Percentiles rank a stretch among this genome's conserved stretches.
Conservation (phyloP, 2,888 invertebrate species). For the Hetaerina titia region DNA sequence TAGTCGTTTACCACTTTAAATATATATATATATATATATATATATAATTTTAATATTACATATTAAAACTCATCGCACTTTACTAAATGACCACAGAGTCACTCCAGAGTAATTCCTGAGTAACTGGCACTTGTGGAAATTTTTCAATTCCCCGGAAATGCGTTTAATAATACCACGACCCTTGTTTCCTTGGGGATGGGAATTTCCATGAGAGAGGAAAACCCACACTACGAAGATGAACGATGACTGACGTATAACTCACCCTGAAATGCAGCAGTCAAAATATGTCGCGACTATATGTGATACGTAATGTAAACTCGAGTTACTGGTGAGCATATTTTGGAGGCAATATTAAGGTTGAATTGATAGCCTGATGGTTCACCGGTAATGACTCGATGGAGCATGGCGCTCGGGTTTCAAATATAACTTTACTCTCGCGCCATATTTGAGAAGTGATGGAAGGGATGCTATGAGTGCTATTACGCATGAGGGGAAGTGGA, state of each 20-base stretch:
- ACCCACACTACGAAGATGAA: neutral
- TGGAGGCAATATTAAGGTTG: neutral
- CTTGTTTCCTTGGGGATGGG: neutral
- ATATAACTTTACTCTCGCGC: neutral
- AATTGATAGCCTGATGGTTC: neutral
- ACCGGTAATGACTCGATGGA: neutral
- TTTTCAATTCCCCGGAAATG: neutral
- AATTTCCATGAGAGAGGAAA: neutral
- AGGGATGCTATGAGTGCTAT: neutral
- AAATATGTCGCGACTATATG: neutral
- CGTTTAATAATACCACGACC: neutral
- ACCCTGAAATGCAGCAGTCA: neutral
- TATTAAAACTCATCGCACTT: too few relatives aligned
- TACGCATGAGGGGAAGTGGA: neutral
- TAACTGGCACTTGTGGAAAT: too few relatives aligned
- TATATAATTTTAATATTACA: too few relatives aligned
- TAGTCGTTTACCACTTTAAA: too few relatives aligned
- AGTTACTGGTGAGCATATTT: neutral
- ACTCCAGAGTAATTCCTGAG: too few relatives aligned
- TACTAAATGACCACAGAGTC: too few relatives aligned
- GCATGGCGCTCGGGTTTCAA: neutral
- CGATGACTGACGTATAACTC: neutral
- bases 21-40: too few relatives aligned
- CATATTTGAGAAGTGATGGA: neutral
- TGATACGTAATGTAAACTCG: neutral